phyloP scores from a whole-genome alignment of 2,113 vertebrate genomes.

The Passer domesticus region DNA sequence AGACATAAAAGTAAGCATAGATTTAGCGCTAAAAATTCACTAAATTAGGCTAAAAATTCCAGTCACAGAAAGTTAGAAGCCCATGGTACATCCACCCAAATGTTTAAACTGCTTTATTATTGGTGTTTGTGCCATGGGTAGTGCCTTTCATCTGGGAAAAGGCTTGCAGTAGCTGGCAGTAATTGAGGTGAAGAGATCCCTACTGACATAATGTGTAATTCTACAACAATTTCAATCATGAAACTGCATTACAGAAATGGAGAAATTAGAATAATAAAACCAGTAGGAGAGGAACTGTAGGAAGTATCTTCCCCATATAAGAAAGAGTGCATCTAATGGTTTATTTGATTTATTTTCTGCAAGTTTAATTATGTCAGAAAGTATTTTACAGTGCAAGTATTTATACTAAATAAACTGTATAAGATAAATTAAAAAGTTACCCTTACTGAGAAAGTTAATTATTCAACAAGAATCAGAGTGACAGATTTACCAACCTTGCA shows the following conservation, averaged over 20 bases:
- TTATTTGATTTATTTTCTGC: neutral
- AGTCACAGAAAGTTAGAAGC: neutral
- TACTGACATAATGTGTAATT: neutral
- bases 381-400: neutral
- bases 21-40: neutral
- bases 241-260: neutral
- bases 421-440: neutral
- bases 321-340: neutral
- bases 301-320: neutral
- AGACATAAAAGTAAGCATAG: neutral
- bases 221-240: neutral
- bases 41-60: neutral
- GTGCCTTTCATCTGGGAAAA: neutral
- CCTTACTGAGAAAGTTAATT: neutral
- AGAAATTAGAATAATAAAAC: neutral
- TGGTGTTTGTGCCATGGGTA: neutral
- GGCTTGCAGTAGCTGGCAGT: neutral
- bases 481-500: neutral
- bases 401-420: neutral
- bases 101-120: neutral
- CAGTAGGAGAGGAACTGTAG: neutral
- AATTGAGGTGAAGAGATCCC: neutral
- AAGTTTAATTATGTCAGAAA: neutral
- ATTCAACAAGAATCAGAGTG: neutral
- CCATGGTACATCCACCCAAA: neutral